A percentile compares a stretch with the other conserved stretches of the same genome.
These are phyloP conservation scores for Zaprionus vittiger DNA, from an alignment of 1,140 invertebrate genomes.

Conservation along the genomic window DNA sequence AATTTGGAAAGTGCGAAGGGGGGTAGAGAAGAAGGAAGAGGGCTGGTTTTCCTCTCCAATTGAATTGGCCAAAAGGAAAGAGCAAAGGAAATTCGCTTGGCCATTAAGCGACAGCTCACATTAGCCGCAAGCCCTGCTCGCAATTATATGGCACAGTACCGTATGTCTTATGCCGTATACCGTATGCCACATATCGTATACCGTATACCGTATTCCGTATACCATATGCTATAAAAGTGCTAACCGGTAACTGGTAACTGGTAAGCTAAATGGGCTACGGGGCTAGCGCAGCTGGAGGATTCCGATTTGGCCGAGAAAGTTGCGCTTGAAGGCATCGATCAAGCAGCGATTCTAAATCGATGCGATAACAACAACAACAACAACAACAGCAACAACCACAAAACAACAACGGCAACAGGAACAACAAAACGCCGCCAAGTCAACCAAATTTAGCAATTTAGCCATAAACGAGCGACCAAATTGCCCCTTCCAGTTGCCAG, in stretches of 20 bases:
- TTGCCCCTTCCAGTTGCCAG: slow-evolving; percentile 44
- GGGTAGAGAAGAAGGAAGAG: too few relatives aligned
- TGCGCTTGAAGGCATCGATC: slow-evolving; percentile 30
- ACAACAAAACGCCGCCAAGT: slow-evolving; percentile 22
- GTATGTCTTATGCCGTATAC: neutral
- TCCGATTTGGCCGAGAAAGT: slow-evolving; percentile 50
- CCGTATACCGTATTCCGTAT: neutral
- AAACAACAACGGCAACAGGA: neutral
- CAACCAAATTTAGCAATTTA: slow-evolving; percentile 77
- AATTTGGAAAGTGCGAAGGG: slow-evolving; percentile 1
- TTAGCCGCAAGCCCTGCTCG: slow-evolving; percentile 24
- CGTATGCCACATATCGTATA: neutral
- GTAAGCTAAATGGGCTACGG: neutral
- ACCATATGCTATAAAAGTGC: neutral
- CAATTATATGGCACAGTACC: slow-evolving; percentile 2
- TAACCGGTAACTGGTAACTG: neutral
- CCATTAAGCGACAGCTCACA: slow-evolving; percentile 38
- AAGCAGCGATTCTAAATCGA: slow-evolving; percentile 53
- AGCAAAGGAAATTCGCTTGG: slow-evolving; percentile 3
- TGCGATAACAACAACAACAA: slow-evolving; percentile 43
- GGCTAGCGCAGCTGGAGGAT: slow-evolving; percentile 9
- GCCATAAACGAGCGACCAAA: slow-evolving; percentile 69
- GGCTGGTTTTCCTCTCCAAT: slow-evolving; percentile 21
- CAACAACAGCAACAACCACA: slow-evolving; percentile 20
- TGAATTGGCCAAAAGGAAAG: slow-evolving; percentile 29